Base-by-base conservation (phyloP, 2,113 vertebrate species). In the Vulpes vulpes region DNA sequence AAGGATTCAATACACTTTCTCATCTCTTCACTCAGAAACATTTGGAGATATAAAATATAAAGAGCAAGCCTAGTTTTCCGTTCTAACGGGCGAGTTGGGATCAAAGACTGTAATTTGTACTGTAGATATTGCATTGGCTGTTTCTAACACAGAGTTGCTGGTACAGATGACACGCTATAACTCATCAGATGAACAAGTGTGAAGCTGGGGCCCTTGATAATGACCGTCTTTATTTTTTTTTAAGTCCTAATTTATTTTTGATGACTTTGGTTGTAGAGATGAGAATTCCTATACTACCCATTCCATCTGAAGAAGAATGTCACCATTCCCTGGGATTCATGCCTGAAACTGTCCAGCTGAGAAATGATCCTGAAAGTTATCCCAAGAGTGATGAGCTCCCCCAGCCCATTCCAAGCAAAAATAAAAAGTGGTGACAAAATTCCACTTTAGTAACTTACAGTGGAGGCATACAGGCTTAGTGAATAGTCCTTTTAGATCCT, bases 31-130 rank as follows among this genome's bases (percentile, higher is more conserved):
- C 84, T 93, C 25, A 5, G 95, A 97, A 96, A 90, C 95, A 95
- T 97, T 97, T 88, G 86, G 96, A 97, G 71, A 87, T 96, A 97
- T 96, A 98, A 98, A 98, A 97, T 92, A 93, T 22, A 92, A 95
- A 74, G 92, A 93, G 69, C 59, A 60, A 97, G 88, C 85, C 92
- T 83, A 65, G 80, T 87, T 86, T 94, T 85, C 60, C 17, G 76
- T 87, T 93, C 55, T 93, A 96, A 97, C 38, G 11, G 96, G 90
- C 94, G 78, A 92, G 73, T 93, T 69, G 96, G 92, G 97, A 97
- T 96, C 97, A 95, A 91, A 97, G 94, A 35, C 73, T 59, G 57
- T 97, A 89, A 96, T 98, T 96, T 98, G 96, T 93, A 27, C 73
- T 11, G 74, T 64, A 83, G 95, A 65, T 53, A 59, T 71, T 74